Conservation (phyloP, 2,113 vertebrate genomes). For the Myxocyprinus asiaticus region DNA sequence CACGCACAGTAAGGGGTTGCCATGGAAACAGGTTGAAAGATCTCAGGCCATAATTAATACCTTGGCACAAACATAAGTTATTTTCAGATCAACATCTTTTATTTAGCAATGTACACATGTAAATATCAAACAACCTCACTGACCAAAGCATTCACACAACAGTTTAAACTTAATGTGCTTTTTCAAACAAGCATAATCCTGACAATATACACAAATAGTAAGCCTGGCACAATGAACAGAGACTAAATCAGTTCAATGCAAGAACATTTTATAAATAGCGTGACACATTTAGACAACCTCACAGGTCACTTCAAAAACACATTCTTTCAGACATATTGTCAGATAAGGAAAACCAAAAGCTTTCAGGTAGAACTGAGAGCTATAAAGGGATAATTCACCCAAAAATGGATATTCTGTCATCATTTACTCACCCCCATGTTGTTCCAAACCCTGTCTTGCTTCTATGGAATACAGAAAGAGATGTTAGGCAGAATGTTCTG, state of each 20-base stretch:
- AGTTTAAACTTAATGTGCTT: slow-evolving; percentile 52
- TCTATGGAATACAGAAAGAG: too few relatives aligned
- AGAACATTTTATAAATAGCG: too few relatives aligned
- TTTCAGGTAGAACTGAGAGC: background rate
- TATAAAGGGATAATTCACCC: too few relatives aligned
- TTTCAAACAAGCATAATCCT: slow-evolving; percentile 62
- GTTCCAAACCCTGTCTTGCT: too few relatives aligned
- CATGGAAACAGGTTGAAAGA: slow-evolving; percentile 46
- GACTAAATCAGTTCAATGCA: slow-evolving; percentile 56
- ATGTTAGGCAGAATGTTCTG: too few relatives aligned
- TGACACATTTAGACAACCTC: slow-evolving; percentile 34
- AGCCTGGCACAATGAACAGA: slow-evolving; percentile 64
- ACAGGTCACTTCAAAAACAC: slow-evolving; percentile 33
- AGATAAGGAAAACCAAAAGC: background rate
- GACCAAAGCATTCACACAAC: slow-evolving; percentile 66
- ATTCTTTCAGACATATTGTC: slow-evolving; percentile 27
- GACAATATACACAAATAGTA: slow-evolving; percentile 56
- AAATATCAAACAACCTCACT: slow-evolving; percentile 63
- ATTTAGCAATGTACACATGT: slow-evolving; percentile 70
- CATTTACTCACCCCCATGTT: too few relatives aligned
- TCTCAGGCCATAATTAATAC: slow-evolving; percentile 37
- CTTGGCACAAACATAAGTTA: background rate
- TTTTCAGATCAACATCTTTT: slow-evolving; percentile 56
- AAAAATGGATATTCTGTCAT: too few relatives aligned
- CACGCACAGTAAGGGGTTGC: slow-evolving; percentile 7